Conservation (phyloP, 2,888 invertebrate genomes). For the Gastrophysa polygoni region DNA sequence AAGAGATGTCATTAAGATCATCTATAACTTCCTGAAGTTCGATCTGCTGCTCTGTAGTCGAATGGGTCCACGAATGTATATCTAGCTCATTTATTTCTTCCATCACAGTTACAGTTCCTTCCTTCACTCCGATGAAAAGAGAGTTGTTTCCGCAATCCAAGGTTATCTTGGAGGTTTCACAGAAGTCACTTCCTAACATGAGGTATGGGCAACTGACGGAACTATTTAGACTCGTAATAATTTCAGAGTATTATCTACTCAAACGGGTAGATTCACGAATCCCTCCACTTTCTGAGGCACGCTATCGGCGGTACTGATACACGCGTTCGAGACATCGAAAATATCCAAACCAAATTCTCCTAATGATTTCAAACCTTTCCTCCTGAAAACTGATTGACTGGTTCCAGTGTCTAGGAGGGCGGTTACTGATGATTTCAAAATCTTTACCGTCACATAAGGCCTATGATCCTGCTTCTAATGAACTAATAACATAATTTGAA, state of each 20-base stretch:
- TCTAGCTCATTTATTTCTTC: background rate
- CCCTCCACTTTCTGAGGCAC: too few relatives aligned
- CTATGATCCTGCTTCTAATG: background rate
- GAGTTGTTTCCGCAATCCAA: too few relatives aligned
- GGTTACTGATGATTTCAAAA: background rate
- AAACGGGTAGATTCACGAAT: background rate
- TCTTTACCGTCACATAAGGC: background rate
- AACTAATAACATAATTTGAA: background rate
- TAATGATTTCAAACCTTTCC: background rate
- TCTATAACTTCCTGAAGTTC: conserved; percentile 11
- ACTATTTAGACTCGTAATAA: background rate
- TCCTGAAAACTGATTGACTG: background rate
- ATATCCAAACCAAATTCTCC: background rate
- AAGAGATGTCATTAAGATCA: too few relatives aligned
- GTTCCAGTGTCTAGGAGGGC: conserved; percentile 10
- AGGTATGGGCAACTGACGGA: background rate
- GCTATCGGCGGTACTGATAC: background rate
- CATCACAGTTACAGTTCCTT: background rate
- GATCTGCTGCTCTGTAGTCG: background rate
- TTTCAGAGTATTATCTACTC: background rate
- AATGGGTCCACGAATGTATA: background rate
- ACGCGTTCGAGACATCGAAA: background rate
- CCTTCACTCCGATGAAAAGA: background rate
- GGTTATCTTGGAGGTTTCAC: background rate
- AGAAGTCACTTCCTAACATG: background rate